A percentile compares a stretch with the other conserved stretches of the same genome.
These are phyloP conservation scores for Lamprotornis superbus DNA, from an alignment of 2,113 vertebrate genomes.

Conservation along the genomic window DNA sequence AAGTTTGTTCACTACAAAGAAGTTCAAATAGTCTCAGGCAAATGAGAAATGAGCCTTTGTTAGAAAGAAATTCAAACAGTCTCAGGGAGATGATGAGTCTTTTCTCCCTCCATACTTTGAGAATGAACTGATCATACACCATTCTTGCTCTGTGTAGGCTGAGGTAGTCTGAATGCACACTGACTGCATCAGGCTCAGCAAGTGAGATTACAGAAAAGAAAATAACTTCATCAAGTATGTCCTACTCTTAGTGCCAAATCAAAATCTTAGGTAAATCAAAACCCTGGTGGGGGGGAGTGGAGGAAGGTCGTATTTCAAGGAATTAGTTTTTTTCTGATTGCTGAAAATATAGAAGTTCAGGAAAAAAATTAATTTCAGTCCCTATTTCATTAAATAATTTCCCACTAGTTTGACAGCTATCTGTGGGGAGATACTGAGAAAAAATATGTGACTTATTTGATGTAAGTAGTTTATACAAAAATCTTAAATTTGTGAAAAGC, in stretches of 20 bases:
- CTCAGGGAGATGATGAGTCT: background rate
- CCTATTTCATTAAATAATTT: background rate
- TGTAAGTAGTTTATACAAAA: background rate
- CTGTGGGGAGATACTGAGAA: background rate
- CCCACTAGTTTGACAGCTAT: background rate
- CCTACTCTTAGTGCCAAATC: background rate
- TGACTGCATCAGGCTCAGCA: background rate
- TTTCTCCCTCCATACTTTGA: background rate
- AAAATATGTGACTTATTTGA: background rate
- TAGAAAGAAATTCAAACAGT: background rate
- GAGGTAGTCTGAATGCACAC: background rate
- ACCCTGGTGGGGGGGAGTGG: fast-evolving
- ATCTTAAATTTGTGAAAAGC: background rate
- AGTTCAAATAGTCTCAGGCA: background rate
- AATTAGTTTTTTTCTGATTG: background rate
- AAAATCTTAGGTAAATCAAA: background rate
- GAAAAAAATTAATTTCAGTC: background rate
- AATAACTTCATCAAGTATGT: background rate
- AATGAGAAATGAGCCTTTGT: background rate
- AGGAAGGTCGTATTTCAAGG: background rate
- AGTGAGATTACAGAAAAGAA: background rate
- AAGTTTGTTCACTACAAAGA: background rate
- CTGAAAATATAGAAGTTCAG: background rate
- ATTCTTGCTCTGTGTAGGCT: background rate
- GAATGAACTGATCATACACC: background rate